Conservation (phyloP, 2,797 vertebrate genomes). For the Eremophila alpestris region DNA sequence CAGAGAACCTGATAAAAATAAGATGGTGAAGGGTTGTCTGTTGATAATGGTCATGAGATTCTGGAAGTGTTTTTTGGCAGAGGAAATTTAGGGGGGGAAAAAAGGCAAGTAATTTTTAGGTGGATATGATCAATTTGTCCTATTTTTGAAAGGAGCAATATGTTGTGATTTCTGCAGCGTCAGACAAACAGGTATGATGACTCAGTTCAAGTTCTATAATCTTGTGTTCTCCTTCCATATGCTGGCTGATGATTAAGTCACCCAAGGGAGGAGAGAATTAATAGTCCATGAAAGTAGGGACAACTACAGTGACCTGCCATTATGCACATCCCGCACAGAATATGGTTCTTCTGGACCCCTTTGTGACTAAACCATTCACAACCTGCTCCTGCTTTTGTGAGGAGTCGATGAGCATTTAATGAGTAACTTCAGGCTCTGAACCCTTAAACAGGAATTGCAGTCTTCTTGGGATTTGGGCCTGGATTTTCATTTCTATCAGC, state of each 20-base stretch:
- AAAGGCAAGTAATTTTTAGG: background rate
- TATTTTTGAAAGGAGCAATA: background rate
- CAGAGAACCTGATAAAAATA: background rate
- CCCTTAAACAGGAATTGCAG: background rate
- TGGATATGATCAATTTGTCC: background rate
- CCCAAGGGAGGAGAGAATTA: background rate
- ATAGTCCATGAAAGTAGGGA: background rate
- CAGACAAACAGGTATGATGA: background rate
- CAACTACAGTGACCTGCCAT: background rate
- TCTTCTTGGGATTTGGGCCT: background rate
- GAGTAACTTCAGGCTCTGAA: background rate
- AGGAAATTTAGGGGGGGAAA: background rate
- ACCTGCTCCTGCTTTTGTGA: background rate
- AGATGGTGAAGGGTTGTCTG: background rate
- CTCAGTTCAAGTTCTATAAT: background rate
- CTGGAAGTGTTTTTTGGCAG: background rate
- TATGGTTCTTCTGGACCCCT: background rate
- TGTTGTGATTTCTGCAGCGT: background rate
- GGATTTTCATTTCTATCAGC: background rate
- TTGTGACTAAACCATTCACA: constrained; percentile 16
- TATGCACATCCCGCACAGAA: background rate
- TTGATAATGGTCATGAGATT: background rate
- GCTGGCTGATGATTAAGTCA: background rate
- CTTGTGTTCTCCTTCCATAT: background rate
- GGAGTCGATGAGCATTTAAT: background rate